These are phyloP conservation scores for Drosophila bifasciata DNA, from an alignment of 1,140 invertebrate species.

Conservation along the genomic window DNA sequence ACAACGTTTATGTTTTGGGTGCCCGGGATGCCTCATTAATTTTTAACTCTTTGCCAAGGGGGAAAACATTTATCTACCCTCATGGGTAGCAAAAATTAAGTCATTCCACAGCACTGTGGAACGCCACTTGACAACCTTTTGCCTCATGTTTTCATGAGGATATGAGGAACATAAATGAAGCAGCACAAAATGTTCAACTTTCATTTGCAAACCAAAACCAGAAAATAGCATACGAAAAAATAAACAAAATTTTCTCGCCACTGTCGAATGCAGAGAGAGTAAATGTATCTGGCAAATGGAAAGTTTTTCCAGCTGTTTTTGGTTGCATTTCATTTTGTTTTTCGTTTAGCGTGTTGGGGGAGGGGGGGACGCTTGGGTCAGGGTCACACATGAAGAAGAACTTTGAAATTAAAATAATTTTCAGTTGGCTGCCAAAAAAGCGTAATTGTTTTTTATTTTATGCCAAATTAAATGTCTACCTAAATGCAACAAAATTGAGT, in stretches of 20 bases:
- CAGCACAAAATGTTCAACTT: slow-evolving; percentile 44
- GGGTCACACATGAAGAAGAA: slow-evolving; percentile 7
- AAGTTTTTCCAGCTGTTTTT: slow-evolving; percentile 56
- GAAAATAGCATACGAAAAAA: slow-evolving; percentile 15
- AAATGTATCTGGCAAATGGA: slow-evolving; percentile 2
- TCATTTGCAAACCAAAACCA: slow-evolving; percentile 24
- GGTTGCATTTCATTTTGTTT: slow-evolving; percentile 36
- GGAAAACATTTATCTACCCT: slow-evolving; percentile 32
- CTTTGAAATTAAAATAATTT: slow-evolving; percentile 47
- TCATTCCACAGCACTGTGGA: slow-evolving; percentile 27
- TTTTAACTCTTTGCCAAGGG: slow-evolving; percentile 55
- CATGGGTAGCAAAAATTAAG: slow-evolving; percentile 43
- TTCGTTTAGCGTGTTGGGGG: slow-evolving; percentile 6
- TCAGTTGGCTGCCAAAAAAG: slow-evolving; percentile 6
- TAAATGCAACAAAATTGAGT: not conserved
- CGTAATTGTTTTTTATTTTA: slow-evolving; percentile 26
- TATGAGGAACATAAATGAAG: slow-evolving; percentile 23
- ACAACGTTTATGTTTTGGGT: slow-evolving; percentile 42
- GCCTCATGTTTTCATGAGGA: slow-evolving; percentile 3
- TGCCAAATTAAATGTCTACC: slow-evolving; percentile 16
- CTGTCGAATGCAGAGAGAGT: slow-evolving; percentile 18
- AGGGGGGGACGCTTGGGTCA: not conserved
- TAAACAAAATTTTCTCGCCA: slow-evolving; percentile 20
- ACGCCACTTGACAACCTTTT: slow-evolving; percentile 12
- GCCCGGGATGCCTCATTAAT: slow-evolving; percentile 62